Base-by-base conservation (phyloP, 2,888 invertebrate genomes). In the Oxyteleia sp. region DNA sequence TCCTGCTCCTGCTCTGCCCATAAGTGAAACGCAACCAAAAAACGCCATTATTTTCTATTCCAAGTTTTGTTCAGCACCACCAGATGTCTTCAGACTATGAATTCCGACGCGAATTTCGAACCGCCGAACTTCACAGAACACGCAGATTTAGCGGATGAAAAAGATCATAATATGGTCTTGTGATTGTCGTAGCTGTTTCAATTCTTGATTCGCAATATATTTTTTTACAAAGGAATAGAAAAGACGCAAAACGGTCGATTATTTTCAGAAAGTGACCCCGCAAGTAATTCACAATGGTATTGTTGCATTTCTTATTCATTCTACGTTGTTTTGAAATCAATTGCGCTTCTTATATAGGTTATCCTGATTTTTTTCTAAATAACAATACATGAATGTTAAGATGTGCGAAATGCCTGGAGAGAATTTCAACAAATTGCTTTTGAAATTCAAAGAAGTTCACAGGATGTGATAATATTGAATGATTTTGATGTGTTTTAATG, bases 91-190 rank as follows among this genome's bases (percentile, higher is more conserved):
- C n/a, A n/a, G n/a, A n/a, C n/a, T n/a, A n/a, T n/a, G n/a, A n/a
- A n/a, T n/a, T n/a, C n/a, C n/a, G n/a, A n/a, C n/a, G n/a, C n/a
- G n/a, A n/a, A n/a, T n/a, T n/a, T n/a, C n/a, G n/a, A n/a, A n/a
- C n/a, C n/a, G n/a, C n/a, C n/a, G n/a, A n/a, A n/a, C n/a, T n/a
- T n/a, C n/a, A n/a, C n/a, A n/a, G n/a, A n/a, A n/a, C n/a, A n/a
- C n/a, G n/a, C n/a, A n/a, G n/a, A n/a, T n/a, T n/a, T n/a, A n/a
- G n/a, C n/a, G n/a, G n/a, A n/a, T n/a, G n/a, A n/a, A n/a, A n/a
- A n/a, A n/a, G n/a, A n/a, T n/a, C n/a, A n/a, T 75, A 32, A 47
- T 75, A 75, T 64, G 45, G 26, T 75, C 74, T 55, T 75, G 47
- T 55, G 47, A 64, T 57, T 75, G 74, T 55, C 15, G 8, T 45